Evolutionary conservation across 2,888 invertebrate genomes (phyloP).

Genomic region (Rotaria macrura): DNA sequence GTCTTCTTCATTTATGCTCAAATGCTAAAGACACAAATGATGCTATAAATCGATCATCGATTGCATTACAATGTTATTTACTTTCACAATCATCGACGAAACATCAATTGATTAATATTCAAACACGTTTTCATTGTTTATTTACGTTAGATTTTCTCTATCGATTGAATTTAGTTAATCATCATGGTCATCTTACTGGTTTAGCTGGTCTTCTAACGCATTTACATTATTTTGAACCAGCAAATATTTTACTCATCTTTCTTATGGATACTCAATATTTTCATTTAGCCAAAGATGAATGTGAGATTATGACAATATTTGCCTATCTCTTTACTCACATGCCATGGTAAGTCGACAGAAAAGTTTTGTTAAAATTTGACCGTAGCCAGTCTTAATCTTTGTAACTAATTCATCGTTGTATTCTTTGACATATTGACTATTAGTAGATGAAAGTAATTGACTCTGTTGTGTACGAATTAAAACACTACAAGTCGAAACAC

Average conservation of each 20-base stretch:
- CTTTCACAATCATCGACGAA: background rate
- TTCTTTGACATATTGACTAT: no score
- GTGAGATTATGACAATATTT: background rate
- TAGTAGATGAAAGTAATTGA: no score
- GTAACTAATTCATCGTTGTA: no score
- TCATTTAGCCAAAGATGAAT: background rate
- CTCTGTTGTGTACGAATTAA: no score
- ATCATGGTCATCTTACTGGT: background rate
- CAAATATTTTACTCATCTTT: background rate
- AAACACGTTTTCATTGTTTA: conserved; percentile 9
- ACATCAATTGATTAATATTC: background rate
- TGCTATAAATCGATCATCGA: background rate
- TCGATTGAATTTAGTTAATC: background rate
- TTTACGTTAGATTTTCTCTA: background rate
- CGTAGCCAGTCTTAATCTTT: no score
- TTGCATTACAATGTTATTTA: background rate
- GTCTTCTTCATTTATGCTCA: background rate
- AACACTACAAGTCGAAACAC: no score
- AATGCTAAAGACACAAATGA: background rate
- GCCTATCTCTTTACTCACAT: background rate
- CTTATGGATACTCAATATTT: background rate
- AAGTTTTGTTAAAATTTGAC: no score
- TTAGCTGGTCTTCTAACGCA: conserved; percentile 1
- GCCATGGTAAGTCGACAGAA: conserved; percentile 5
- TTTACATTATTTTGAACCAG: background rate